phyloP scores from a whole-genome alignment of 2,797 vertebrate genomes.

The Fundulus diaphanus region DNA sequence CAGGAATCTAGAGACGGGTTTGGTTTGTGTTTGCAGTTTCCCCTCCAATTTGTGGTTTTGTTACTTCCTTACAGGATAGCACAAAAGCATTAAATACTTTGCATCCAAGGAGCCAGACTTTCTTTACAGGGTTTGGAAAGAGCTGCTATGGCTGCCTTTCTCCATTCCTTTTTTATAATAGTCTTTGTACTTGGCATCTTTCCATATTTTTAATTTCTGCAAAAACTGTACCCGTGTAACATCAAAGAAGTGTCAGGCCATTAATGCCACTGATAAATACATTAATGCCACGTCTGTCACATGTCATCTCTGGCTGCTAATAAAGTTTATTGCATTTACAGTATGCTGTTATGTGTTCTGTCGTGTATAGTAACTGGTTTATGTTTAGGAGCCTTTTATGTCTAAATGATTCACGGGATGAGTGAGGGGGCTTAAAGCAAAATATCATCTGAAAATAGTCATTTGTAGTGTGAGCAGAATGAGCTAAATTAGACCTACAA shows the following conservation, averaged over 20 bases:
- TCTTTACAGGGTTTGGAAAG: neutral
- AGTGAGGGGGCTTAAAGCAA: neutral
- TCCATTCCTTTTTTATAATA: neutral
- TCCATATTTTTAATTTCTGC: neutral
- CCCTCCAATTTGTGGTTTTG: slow-evolving; percentile 8
- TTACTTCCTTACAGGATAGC: neutral
- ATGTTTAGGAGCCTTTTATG: neutral
- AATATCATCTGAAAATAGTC: neutral
- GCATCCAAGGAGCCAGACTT: neutral
- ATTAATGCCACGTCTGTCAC: neutral
- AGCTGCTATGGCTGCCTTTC: neutral
- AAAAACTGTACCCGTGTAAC: neutral
- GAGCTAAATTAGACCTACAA: neutral
- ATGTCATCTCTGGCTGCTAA: neutral
- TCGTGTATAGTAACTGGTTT: neutral
- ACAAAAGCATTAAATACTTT: neutral
- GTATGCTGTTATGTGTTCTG: neutral
- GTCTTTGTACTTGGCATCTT: neutral
- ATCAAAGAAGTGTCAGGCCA: neutral
- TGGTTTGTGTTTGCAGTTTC: slow-evolving; percentile 17
- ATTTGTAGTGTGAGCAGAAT: neutral
- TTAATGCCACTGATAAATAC: neutral
- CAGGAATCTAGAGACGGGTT: slow-evolving; percentile 15
- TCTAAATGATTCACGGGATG: neutral
- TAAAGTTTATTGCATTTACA: no score